Base-by-base conservation (phyloP, 1,140 invertebrate genomes). In the Sarcophaga peregrina region DNA sequence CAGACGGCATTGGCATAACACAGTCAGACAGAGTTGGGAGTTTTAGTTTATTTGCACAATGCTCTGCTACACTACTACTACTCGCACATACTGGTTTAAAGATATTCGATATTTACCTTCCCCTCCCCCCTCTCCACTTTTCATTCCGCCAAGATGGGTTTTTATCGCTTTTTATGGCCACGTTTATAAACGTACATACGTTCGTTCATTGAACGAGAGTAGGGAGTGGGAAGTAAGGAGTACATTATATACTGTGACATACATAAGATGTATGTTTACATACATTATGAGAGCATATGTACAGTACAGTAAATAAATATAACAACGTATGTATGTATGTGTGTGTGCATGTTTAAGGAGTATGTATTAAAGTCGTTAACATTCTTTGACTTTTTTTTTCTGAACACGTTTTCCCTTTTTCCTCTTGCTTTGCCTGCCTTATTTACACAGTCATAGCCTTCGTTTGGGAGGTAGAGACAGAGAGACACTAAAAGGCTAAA, bases 311-410 rank as follows among this genome's bases (percentile, higher is more conserved):
- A 62, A 62, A 37, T 37, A 37, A 37, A 37, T 37, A 37, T 37
- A 7, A 0, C 11, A 9, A 45, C 7, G 72, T n/a, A 45, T 45
- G 72, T n/a, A 45, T 46, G 74, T 46, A n/a, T 47, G 45, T 47
- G 74, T 76, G 46, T 76, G 74, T 47, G 25, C 4, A 4, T 37
- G 25, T 37, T 37, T 37, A 37, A 37, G 25, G 25, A 37, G 13
- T 52, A 52, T 52, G 50, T 52, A 45, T 13, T 52, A 74, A 74
- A 74, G 37, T 45, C 17, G 46, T 78, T 52, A 78, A 78, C 17
- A 78, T 78, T 78, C 75, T 78, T 48, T 20, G 17, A n/a, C 4
- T 50, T 78, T 17, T 78, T 52, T 15, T 25, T 84, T 78, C 84
- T 48, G 8, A 11, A 52, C 17, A 25, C 47, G 50, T 78, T 50